Evolutionary conservation across 1,140 invertebrate genomes (phyloP).

Genomic region (Riptortus pedestris): DNA sequence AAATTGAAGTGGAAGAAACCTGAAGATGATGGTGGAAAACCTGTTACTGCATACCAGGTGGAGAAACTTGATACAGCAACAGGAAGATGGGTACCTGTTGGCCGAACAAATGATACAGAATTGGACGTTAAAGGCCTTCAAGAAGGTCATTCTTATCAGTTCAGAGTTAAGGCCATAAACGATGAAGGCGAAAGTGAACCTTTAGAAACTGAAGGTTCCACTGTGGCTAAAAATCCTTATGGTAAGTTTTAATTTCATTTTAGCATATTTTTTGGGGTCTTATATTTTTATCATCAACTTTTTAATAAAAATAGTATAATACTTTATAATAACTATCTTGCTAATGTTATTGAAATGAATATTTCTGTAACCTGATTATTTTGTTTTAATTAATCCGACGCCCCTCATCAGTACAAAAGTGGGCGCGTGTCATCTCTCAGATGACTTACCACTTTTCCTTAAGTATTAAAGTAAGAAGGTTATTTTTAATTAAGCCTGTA

Average conservation of each 20-base stretch:
- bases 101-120: slow-evolving; percentile 69
- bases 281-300: too few relatives aligned
- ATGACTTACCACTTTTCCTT: too few relatives aligned
- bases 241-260: slow-evolving; percentile 42
- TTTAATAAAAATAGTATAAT: too few relatives aligned
- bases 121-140: slow-evolving; percentile 84
- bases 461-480: too few relatives aligned
- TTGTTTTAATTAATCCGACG: too few relatives aligned
- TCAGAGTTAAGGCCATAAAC: slow-evolving; percentile 94
- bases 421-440: too few relatives aligned
- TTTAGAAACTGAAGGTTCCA: slow-evolving; percentile 72
- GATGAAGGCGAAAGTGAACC: slow-evolving; percentile 96
- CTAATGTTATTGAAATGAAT: too few relatives aligned
- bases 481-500: too few relatives aligned
- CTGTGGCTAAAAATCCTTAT: slow-evolving; percentile 88
- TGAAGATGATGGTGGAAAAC: slow-evolving; percentile 94
- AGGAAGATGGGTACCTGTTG: slow-evolving; percentile 87
- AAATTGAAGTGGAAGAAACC: slow-evolving; percentile 95
- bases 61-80: slow-evolving; percentile 92
- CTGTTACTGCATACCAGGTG: slow-evolving; percentile 89
- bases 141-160: slow-evolving; percentile 91
- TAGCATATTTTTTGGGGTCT: too few relatives aligned
- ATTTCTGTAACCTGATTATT: too few relatives aligned
- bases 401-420: too few relatives aligned
- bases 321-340: too few relatives aligned